Conservation (phyloP, 2,113 vertebrate genomes). For the Gobiocypris rarus region DNA sequence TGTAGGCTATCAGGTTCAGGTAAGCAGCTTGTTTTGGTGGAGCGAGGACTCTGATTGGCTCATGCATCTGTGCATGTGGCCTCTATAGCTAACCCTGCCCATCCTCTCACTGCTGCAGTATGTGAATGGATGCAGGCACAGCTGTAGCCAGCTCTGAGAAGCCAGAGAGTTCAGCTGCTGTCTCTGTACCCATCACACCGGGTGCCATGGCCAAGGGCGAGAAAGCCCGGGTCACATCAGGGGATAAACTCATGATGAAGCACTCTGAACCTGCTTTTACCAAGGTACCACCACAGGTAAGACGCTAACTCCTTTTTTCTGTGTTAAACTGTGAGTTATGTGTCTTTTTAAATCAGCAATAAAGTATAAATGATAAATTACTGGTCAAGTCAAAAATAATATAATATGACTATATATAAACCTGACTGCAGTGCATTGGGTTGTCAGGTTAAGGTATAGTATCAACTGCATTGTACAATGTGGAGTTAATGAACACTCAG, state of each 20-base stretch:
- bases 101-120: conserved; percentile 38
- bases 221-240: conserved; percentile 61
- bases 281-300: conserved; percentile 76
- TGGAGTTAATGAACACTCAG: conserved; percentile 13
- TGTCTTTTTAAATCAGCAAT: background rate
- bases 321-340: background rate
- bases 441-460: background rate
- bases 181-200: conserved; percentile 55
- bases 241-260: conserved; percentile 67
- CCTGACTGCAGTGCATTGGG: background rate
- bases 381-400: background rate
- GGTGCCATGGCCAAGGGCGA: conserved; percentile 76
- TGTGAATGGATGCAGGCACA: conserved; percentile 49
- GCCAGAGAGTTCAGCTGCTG: conserved; percentile 3
- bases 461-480: background rate
- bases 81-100: conserved; percentile 17
- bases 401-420: background rate
- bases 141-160: conserved; percentile 29
- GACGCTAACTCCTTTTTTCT: conserved; percentile 12
- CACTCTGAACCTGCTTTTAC: conserved; percentile 67
- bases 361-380: too few species aligned
- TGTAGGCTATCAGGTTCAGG: conserved; percentile 1
- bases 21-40: conserved; percentile 9
- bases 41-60: conserved; percentile 22
- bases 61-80: background rate